Evolutionary conservation across 2,797 vertebrate genomes (phyloP).

Genomic region (Liasis olivaceus): DNA sequence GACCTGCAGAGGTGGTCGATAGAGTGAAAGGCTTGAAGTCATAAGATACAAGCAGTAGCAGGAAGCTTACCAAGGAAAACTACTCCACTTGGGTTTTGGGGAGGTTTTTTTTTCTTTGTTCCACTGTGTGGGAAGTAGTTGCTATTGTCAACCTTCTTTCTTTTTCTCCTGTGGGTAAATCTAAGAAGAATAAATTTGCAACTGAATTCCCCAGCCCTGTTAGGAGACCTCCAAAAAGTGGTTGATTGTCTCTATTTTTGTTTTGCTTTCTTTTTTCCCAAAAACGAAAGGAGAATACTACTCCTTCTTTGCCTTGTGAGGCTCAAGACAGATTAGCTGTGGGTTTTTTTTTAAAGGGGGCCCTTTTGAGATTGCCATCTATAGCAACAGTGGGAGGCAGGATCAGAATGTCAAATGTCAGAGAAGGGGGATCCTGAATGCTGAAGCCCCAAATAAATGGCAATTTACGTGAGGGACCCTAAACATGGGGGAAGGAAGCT

Average conservation of each 20-base stretch:
- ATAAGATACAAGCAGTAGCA: neutral
- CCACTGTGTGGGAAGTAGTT: neutral
- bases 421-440: slow-evolving; percentile 9
- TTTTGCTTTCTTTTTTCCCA: neutral
- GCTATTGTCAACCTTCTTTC: neutral
- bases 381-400: slow-evolving; percentile 44
- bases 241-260: neutral
- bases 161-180: slow-evolving; percentile 3
- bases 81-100: neutral
- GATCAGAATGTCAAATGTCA: slow-evolving; percentile 48
- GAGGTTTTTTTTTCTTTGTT: slow-evolving; percentile 3
- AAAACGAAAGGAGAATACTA: neutral
- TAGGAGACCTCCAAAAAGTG: slow-evolving; percentile 1
- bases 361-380: slow-evolving; percentile 37
- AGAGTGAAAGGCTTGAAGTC: neutral
- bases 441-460: slow-evolving; percentile 14
- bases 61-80: neutral
- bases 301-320: slow-evolving; percentile 24
- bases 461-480: slow-evolving; percentile 22
- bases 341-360: slow-evolving; percentile 21
- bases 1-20: neutral
- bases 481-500: neutral
- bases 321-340: slow-evolving; percentile 53
- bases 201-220: slow-evolving; percentile 37
- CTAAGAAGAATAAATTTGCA: slow-evolving; percentile 39